Percentiles rank a stretch among this genome's conserved stretches.
Evolutionary conservation across 2,113 vertebrate species (phyloP).

Genomic region (Morone chrysops): DNA sequence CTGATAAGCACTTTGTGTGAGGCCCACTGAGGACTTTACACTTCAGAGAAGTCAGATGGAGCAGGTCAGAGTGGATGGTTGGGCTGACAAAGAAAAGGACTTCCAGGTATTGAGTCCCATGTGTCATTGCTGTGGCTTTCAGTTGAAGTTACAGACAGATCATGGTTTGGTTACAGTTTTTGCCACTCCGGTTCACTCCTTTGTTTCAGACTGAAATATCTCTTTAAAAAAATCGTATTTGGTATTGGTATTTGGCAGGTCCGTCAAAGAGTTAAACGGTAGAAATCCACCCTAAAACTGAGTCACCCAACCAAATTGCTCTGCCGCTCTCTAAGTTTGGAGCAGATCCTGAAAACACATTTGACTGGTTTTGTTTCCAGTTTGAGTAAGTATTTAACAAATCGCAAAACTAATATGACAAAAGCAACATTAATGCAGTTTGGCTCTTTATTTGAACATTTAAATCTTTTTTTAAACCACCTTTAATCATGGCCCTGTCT

Average conservation of each 20-base stretch:
- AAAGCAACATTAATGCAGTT: constrained; percentile 16
- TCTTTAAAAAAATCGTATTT: no score
- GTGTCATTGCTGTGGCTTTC: no score
- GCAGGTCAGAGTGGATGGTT: no score
- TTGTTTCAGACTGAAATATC: no score
- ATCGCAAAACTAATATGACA: constrained; percentile 31
- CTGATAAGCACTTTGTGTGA: no score
- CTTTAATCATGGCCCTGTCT: constrained; percentile 27
- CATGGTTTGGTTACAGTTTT: no score
- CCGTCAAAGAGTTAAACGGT: constrained; percentile 13
- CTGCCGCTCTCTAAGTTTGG: constrained; percentile 17
- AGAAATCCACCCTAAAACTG: constrained; percentile 28
- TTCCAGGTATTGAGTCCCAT: no score
- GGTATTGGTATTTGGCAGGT: no score
- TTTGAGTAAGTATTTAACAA: constrained; percentile 40
- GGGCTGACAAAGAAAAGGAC: not conserved
- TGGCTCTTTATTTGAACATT: constrained; percentile 36
- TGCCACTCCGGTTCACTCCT: no score
- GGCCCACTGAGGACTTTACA: not conserved
- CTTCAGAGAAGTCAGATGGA: no score
- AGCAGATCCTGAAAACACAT: constrained; percentile 33
- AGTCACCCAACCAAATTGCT: constrained; percentile 44
- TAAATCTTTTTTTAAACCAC: constrained; percentile 39
- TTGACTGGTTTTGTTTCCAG: constrained; percentile 33
- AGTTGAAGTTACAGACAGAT: no score